Percentiles rank a stretch among this genome's conserved stretches.
phyloP scores from a whole-genome alignment of 2,797 vertebrate species.

The Microcaecilia unicolor region DNA sequence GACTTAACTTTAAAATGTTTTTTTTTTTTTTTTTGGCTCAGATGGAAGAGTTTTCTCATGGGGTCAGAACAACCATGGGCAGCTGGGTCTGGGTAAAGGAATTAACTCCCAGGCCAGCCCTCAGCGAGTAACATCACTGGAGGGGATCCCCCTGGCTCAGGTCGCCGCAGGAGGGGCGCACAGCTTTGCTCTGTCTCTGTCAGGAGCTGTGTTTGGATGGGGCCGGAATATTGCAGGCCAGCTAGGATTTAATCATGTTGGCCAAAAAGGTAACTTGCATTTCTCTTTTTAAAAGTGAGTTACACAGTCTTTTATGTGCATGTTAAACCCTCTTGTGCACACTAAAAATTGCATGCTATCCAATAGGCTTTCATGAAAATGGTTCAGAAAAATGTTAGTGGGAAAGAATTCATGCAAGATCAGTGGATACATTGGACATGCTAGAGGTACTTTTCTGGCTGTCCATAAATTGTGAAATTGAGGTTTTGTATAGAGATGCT shows the following conservation, averaged over 20 bases:
- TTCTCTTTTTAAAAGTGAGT: too few species aligned
- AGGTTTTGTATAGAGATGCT: too few species aligned
- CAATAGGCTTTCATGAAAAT: too few species aligned
- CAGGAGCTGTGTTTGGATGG: constrained; percentile 22
- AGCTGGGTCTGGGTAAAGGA: constrained; percentile 13
- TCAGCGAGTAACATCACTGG: constrained; percentile 1
- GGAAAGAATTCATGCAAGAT: too few species aligned
- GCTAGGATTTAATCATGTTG: constrained; percentile 6
- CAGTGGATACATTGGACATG: too few species aligned
- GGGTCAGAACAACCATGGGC: constrained; percentile 20
- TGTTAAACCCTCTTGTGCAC: too few species aligned
- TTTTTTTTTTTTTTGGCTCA: neutral
- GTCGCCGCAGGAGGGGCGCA: constrained; percentile 21
- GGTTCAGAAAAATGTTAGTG: too few species aligned
- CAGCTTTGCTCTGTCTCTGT: constrained; percentile 23
- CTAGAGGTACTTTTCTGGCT: too few species aligned
- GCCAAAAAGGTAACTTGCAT: constrained; percentile 6
- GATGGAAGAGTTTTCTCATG: constrained; percentile 23
- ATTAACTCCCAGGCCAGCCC: neutral
- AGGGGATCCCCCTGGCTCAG: constrained; percentile 22
- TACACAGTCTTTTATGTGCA: too few species aligned
- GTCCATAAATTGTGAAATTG: too few species aligned
- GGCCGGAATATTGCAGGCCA: constrained; percentile 21
- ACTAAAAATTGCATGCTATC: too few species aligned
- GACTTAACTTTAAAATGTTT: too few species aligned